A percentile compares a stretch with the other conserved stretches of the same genome.
These are phyloP conservation scores for Aplochiton taeniatus DNA, from an alignment of 2,797 vertebrate genomes.

Conservation along the genomic window DNA sequence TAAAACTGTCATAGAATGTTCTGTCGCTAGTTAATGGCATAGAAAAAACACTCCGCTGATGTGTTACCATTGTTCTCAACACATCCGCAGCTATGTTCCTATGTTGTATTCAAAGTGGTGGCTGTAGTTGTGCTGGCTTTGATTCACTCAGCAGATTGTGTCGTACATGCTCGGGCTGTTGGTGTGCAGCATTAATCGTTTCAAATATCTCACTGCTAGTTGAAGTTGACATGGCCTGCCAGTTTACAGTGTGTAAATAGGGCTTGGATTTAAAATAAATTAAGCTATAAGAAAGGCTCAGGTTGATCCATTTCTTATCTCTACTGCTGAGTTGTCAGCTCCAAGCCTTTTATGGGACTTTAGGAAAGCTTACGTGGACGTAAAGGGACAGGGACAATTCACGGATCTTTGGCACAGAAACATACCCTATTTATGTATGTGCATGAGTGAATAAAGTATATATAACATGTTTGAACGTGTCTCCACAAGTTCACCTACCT, in stretches of 20 bases:
- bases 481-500: too few relatives aligned
- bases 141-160: constrained; percentile 54
- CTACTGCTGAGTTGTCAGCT: constrained; percentile 70
- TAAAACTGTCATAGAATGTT: too few relatives aligned
- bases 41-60: background rate
- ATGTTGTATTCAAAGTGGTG: constrained; percentile 39
- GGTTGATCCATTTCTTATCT: constrained; percentile 78
- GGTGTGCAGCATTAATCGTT: constrained; percentile 60
- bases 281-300: constrained; percentile 75
- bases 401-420: constrained; percentile 28
- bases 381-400: constrained; percentile 50
- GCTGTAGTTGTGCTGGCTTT: constrained; percentile 48
- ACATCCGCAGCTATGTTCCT: background rate
- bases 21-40: background rate
- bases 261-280: constrained; percentile 78
- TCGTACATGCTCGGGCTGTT: constrained; percentile 48
- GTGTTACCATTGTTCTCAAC: constrained; percentile 2
- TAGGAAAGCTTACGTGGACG: constrained; percentile 48
- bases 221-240: constrained; percentile 63
- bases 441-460: constrained; percentile 31
- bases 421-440: constrained; percentile 32
- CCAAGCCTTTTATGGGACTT: constrained; percentile 61
- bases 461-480: too few relatives aligned
- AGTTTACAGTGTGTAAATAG: constrained; percentile 68
- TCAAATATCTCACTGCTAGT: constrained; percentile 67